These are phyloP conservation scores for Dissostichus mawsoni DNA, from an alignment of 2,113 vertebrate species.

Conservation along the genomic window DNA sequence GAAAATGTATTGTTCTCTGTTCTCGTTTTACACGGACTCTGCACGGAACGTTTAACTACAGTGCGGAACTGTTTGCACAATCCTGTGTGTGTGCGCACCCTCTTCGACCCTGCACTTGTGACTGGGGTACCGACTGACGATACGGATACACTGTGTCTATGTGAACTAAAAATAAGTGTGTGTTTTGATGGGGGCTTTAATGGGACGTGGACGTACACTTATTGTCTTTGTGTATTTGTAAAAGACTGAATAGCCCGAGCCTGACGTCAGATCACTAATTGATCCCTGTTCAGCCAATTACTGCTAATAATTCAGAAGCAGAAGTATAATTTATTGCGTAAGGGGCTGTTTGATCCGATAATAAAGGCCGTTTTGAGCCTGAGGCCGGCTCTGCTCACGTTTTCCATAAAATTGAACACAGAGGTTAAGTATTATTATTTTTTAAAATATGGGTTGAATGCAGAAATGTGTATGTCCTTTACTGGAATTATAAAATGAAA, in stretches of 20 bases:
- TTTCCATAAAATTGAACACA: slow-evolving; percentile 4
- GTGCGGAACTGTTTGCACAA: neutral
- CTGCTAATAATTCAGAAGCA: slow-evolving; percentile 50
- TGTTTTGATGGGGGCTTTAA: neutral
- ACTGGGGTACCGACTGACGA: neutral
- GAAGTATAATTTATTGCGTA: slow-evolving; percentile 47
- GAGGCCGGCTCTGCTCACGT: slow-evolving; percentile 39
- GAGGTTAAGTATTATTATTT: too few relatives aligned
- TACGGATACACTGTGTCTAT: neutral
- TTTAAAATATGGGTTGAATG: too few relatives aligned
- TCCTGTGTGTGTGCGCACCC: slow-evolving; percentile 12
- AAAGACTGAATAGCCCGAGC: slow-evolving; percentile 12
- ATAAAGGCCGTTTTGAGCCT: slow-evolving; percentile 38
- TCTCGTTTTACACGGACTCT: neutral
- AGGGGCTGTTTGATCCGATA: slow-evolving; percentile 40
- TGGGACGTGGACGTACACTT: neutral
- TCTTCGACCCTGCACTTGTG: slow-evolving; percentile 15
- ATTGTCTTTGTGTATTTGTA: slow-evolving; percentile 18
- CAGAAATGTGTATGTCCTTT: too few relatives aligned
- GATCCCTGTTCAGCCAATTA: slow-evolving; percentile 62
- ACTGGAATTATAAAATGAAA: neutral
- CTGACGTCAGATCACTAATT: slow-evolving; percentile 54
- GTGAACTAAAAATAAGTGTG: neutral
- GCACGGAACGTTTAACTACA: neutral
- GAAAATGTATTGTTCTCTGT: neutral